phyloP scores from a whole-genome alignment of 2,113 vertebrate genomes.

The Psettodes erumei region DNA sequence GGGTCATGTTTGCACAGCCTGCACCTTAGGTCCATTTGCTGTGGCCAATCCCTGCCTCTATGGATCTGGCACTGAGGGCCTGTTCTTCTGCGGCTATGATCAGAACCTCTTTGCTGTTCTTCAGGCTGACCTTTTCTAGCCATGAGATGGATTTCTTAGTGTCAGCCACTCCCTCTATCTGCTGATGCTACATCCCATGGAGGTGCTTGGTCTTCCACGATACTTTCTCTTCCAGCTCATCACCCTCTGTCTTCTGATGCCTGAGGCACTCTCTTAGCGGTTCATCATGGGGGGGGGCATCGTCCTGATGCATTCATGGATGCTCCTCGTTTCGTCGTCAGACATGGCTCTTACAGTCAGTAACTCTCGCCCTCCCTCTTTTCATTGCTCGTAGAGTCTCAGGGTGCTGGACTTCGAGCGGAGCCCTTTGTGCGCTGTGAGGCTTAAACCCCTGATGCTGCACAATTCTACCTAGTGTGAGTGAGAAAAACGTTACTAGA shows the following conservation, averaged over 20 bases:
- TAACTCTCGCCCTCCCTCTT: not conserved
- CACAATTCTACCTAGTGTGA: too few relatives aligned
- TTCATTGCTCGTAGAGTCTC: not conserved
- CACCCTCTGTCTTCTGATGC: not conserved
- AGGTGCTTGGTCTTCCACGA: not conserved
- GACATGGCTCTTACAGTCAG: not conserved
- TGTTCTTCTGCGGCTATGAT: not conserved
- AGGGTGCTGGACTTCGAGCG: not conserved
- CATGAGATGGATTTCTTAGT: not conserved
- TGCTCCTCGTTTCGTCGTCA: not conserved
- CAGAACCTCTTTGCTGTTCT: not conserved
- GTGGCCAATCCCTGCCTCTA: not conserved
- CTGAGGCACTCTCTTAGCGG: not conserved
- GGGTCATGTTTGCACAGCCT: too few relatives aligned
- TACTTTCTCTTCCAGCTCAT: not conserved
- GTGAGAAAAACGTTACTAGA: too few relatives aligned
- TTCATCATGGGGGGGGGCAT: not conserved
- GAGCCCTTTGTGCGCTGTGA: not conserved
- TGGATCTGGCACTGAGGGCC: not conserved
- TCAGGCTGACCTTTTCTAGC: not conserved
- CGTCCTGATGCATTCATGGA: slow-evolving; percentile 4
- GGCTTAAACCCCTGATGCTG: too few relatives aligned
- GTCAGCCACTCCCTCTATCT: not conserved
- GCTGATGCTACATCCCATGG: not conserved
- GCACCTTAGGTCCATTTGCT: not conserved